Base-by-base conservation (phyloP, 1,140 invertebrate genomes). In the Trissolcus basalis region DNA sequence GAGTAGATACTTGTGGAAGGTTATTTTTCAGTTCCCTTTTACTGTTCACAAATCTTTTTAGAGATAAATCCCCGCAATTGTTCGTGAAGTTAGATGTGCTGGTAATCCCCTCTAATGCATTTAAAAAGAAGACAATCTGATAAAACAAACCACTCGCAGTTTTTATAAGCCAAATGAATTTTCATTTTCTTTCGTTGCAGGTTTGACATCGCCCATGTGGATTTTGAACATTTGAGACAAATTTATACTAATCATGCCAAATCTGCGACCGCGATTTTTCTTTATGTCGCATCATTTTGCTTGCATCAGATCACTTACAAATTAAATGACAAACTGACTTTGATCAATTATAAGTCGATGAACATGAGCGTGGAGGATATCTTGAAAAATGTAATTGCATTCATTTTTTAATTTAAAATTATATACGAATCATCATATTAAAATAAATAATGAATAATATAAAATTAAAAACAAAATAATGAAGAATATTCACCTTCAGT, bases 261-360 rank as follows among this genome's bases (percentile, higher is more conserved):
- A 69, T 80, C 86, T 0, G 65, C 82, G 7, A 47, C 84, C 13
- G 78, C 83, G 0, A 65, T 88, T 65, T 82, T 82, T 6, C 59
- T 88, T 9, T 88, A 88, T 47, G 39, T 85, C 8, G 47, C 60
- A n/a, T 80, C 81, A 5, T 86, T 88, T 53, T 83, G 80, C 16
- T 54, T 88, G 10, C 86, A 88, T 69, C 85, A 86, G 72, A 59
- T 80, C 0, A 81, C 71, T 3, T 53, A 56, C 4, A 78, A 78
- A 51, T 64, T 79, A 1, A 84, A 88, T 56, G 80, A 85, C 67
- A 83, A 82, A 55, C 59, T 87, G 6, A 54, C 77, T n/a, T 56
- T 82, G 13, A 11, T 81, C 4, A 73, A 82, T 68, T 87, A 88
- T 58, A 76, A 71, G 27, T 63, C 44, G 3, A 35, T n/a, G 0